phyloP scores from a whole-genome alignment of 2,113 vertebrate genomes.

The Drymodes brunneopygia region DNA sequence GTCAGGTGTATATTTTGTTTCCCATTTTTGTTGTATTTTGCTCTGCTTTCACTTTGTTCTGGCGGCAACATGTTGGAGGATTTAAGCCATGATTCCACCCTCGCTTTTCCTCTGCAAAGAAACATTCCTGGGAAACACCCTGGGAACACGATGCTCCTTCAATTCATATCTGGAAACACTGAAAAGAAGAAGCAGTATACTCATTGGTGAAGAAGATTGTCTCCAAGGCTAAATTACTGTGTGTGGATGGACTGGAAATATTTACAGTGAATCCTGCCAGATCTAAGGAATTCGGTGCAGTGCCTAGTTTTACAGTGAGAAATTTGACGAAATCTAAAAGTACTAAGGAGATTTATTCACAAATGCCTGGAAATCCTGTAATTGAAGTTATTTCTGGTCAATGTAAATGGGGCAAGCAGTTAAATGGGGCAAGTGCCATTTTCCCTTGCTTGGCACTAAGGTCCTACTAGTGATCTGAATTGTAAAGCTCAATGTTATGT shows the following conservation, averaged over 20 bases:
- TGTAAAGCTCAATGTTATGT: not conserved
- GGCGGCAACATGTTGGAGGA: not conserved
- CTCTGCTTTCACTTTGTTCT: not conserved
- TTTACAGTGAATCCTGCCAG: not conserved
- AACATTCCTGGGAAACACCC: not conserved
- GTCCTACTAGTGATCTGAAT: not conserved
- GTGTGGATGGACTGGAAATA: not conserved
- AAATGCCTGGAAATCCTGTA: not conserved
- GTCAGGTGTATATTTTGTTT: not conserved
- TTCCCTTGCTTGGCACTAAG: not conserved
- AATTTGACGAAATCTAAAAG: not conserved
- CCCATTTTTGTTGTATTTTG: not conserved
- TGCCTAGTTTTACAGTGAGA: not conserved
- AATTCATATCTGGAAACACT: not conserved
- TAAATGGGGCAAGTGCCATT: not conserved
- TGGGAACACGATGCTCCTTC: not conserved
- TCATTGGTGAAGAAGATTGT: not conserved
- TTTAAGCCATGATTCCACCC: not conserved
- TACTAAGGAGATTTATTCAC: not conserved
- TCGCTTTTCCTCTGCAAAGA: not conserved
- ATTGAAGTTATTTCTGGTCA: not conserved
- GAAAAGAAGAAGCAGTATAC: not conserved
- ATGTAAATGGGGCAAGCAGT: not conserved
- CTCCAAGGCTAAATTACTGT: not conserved
- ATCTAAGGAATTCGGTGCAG: not conserved